Evolutionary conservation across 2,888 invertebrate genomes (phyloP).

Genomic region (Antheraea assamensis): DNA sequence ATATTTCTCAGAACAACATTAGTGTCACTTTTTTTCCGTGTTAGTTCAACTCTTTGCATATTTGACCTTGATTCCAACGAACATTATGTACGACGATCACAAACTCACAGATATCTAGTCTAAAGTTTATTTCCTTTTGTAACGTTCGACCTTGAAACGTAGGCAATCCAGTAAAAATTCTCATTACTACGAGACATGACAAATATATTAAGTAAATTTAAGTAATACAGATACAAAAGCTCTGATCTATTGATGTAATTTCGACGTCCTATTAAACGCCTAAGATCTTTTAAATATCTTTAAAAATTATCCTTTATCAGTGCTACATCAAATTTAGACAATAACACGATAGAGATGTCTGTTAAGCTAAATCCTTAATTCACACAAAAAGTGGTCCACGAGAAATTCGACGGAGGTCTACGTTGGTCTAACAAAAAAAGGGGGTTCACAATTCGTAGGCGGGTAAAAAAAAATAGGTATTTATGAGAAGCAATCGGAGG

Average conservation of each 20-base stretch:
- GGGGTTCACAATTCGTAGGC: too few relatives aligned
- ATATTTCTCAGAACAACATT: slow-evolving; percentile 1
- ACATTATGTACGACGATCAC: slow-evolving; percentile 6
- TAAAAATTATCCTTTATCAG: not conserved
- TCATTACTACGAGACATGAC: not conserved
- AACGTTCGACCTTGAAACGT: not conserved
- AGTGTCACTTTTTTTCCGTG: slow-evolving; percentile 14
- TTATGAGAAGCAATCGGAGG: too few relatives aligned
- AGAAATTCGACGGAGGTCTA: too few relatives aligned
- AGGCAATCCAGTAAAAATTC: not conserved
- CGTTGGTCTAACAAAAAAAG: too few relatives aligned
- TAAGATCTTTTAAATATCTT: too few relatives aligned
- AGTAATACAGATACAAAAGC: not conserved
- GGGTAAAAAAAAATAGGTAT: too few relatives aligned
- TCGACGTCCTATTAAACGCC: not conserved
- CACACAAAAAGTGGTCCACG: too few relatives aligned
- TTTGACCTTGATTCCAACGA: slow-evolving; percentile 16
- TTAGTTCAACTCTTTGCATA: not conserved
- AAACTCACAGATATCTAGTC: slow-evolving; percentile 12
- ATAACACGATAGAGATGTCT: too few relatives aligned
- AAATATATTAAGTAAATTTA: not conserved
- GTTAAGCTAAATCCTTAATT: too few relatives aligned
- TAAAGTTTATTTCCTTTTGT: slow-evolving; percentile 22
- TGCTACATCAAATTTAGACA: not conserved
- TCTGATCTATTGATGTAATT: too few relatives aligned